Evolutionary conservation across 2,113 vertebrate genomes (phyloP).

Genomic region (Micronycteris hirsuta): DNA sequence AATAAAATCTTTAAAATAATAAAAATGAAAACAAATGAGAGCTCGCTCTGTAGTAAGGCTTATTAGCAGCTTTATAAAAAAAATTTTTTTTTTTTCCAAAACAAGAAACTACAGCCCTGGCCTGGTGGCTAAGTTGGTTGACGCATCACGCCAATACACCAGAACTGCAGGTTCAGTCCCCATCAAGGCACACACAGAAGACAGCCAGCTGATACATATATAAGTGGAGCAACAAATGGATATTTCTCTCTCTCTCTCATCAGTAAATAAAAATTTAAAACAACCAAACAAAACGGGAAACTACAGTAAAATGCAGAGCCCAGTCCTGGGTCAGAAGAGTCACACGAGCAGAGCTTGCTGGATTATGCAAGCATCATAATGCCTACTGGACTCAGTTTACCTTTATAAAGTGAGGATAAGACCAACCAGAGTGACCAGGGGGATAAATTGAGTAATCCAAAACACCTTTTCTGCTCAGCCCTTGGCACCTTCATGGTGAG

Average conservation of each 20-base stretch:
- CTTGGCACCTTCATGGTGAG: neutral
- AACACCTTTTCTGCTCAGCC: neutral
- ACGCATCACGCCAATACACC: too few species aligned
- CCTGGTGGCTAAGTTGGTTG: too few species aligned
- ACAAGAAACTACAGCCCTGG: too few species aligned
- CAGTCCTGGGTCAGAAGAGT: neutral
- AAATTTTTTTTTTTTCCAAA: neutral
- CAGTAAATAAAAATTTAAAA: neutral
- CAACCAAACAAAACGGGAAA: neutral
- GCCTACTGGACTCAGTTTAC: neutral
- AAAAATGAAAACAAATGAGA: neutral
- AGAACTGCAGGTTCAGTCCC: too few species aligned
- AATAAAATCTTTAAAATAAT: neutral
- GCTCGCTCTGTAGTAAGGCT: neutral
- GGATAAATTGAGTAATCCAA: neutral
- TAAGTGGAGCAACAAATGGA: too few species aligned
- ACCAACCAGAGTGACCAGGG: neutral
- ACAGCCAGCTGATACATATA: too few species aligned
- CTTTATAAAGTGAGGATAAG: neutral
- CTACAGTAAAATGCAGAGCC: neutral
- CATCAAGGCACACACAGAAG: too few species aligned
- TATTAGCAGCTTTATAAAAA: neutral
- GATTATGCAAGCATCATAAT: neutral
- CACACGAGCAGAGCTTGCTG: accelerated
- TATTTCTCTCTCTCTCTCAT: too few species aligned